A percentile compares a stretch with the other conserved stretches of the same genome.
Conservation (phyloP, 1,140 invertebrate species). For the Coptotermes formosanus region DNA sequence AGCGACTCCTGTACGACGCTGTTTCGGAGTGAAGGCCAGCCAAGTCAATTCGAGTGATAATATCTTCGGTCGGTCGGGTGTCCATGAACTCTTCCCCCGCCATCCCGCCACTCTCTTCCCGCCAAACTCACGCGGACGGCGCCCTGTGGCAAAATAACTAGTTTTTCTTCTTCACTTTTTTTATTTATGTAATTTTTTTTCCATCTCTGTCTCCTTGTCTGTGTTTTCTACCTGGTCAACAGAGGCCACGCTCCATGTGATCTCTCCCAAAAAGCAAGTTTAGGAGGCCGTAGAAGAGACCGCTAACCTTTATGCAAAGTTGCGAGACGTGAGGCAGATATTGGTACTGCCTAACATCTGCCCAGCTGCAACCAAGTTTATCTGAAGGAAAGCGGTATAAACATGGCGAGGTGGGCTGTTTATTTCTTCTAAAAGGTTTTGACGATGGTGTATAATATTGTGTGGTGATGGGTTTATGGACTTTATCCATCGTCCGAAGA, state of each 20-base stretch:
- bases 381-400: too few relatives aligned
- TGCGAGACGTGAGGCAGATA: too few relatives aligned
- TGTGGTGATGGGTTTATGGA: too few relatives aligned
- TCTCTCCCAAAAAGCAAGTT: neutral
- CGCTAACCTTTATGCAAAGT: neutral
- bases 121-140: slow-evolving; percentile 39
- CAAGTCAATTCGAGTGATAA: slow-evolving; percentile 35
- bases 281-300: neutral
- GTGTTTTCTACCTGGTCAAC: neutral
- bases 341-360: too few relatives aligned
- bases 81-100: slow-evolving; percentile 21
- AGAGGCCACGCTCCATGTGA: neutral
- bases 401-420: too few relatives aligned
- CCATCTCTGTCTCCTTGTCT: neutral
- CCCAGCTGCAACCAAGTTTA: too few relatives aligned
- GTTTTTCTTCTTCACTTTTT: neutral
- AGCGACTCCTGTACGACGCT: neutral
- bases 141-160: neutral
- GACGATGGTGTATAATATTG: too few relatives aligned
- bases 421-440: too few relatives aligned
- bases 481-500: too few relatives aligned
- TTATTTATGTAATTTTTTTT: neutral
- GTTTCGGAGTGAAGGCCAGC: slow-evolving; percentile 3
- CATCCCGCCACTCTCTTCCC: slow-evolving; percentile 24
- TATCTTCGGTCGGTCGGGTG: slow-evolving; percentile 41